Base-by-base conservation (phyloP, 1,140 invertebrate genomes). In the Atta texana region DNA sequence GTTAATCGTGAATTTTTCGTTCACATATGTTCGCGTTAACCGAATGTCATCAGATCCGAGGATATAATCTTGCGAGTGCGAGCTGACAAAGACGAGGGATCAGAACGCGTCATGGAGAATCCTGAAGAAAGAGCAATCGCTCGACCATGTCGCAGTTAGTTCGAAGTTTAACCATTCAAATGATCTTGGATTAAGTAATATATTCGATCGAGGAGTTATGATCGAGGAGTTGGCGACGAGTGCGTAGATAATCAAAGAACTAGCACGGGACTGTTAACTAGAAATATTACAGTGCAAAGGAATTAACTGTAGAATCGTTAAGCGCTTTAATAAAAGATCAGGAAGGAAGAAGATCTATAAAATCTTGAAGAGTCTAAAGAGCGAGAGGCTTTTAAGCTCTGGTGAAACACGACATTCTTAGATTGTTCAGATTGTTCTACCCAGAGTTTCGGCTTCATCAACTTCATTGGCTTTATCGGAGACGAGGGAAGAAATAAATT, bases 401-500 rank as follows among this genome's bases (percentile, higher is more conserved):
- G 10, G 14, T 44, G 8, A 24, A 21, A n/a, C 4, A 72, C 53
- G 12, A 51, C 34, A 12, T 75, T 63, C 16, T 44, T 16, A 14
- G 24, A 24, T 24, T 24, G 24, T 24, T 44, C 55, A 24, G 18
- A 4, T 74, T 8, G 21, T 82, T 59, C 12, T 21, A 53, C 18
- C 5, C 53, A 53, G 44, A 3, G 66, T 44, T 71, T 71, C 34
- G 63, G 28, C 21, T 18, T 55, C 18, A 55, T n/a, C 6, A n/a
- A 51, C 2, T 51, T 55, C 53, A 82, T 71, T 61, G 57, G 61
- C 81, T 63, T 90, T 63, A 68, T 86, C 76, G 78, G 76, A 55
- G 66, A 16, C 68, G 59, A 85, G 75, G 64, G 84, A 78, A 87
- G 77, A 90, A 90, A 86, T 66, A 21, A 24, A 44, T 31, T 74